Conservation (phyloP, 2,888 invertebrate genomes). For the Euzophera pinguis region DNA sequence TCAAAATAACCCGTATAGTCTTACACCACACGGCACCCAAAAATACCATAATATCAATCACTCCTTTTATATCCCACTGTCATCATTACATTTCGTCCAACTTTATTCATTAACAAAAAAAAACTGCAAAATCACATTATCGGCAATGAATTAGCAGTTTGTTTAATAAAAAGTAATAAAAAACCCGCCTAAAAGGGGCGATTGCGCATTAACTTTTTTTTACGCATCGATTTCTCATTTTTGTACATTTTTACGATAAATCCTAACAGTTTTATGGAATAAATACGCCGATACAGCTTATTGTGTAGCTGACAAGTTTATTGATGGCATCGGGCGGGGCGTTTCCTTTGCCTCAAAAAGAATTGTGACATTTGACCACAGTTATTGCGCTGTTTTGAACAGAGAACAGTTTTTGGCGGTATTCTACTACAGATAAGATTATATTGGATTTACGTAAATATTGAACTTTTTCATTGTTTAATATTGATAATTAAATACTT, state of each 20-base stretch:
- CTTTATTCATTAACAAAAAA: conserved; percentile 4
- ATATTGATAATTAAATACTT: no score
- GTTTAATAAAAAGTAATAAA: conserved; percentile 12
- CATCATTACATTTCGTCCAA: conserved; percentile 5
- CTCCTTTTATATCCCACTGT: background rate
- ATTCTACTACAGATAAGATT: background rate
- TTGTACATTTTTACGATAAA: conserved; percentile 16
- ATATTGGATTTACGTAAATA: no score
- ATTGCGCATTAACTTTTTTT: conserved; percentile 24
- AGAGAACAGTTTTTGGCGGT: conserved; percentile 3
- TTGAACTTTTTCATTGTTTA: no score
- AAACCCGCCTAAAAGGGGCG: conserved; percentile 23
- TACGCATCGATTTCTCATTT: conserved; percentile 34
- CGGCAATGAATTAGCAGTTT: conserved; percentile 7
- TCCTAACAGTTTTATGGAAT: conserved; percentile 34
- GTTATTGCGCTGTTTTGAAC: conserved; percentile 9
- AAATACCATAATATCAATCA: background rate
- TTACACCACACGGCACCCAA: no score
- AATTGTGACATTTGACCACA: conserved; percentile 31
- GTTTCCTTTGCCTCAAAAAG: conserved; percentile 38
- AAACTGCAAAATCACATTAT: conserved; percentile 5
- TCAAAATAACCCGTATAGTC: no score
- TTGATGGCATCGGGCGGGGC: conserved; percentile 26
- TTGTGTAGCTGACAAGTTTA: conserved; percentile 23
- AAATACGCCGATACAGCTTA: conserved; percentile 28